Evolutionary conservation across 2,888 invertebrate species (phyloP).

Genomic region (Agrilus cyanescens): DNA sequence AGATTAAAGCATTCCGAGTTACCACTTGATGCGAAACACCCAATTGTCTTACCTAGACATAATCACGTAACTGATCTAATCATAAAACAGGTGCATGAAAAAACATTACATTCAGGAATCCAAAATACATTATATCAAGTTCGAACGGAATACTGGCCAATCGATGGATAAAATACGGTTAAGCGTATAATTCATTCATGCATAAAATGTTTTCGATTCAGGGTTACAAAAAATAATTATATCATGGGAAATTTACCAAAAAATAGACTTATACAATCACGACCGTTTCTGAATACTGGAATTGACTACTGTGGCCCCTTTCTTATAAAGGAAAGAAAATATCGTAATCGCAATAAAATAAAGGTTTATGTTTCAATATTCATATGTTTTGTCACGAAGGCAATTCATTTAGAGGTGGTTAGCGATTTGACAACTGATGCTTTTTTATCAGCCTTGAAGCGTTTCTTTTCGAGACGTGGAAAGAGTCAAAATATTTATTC

Average conservation of each 20-base stretch:
- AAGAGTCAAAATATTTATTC: slow-evolving; percentile 6
- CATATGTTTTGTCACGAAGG: too few species aligned
- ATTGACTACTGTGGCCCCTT: slow-evolving; percentile 17
- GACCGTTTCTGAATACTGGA: slow-evolving; percentile 12
- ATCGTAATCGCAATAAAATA: too few species aligned
- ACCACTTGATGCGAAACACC: slow-evolving; percentile 4
- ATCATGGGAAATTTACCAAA: slow-evolving; percentile 17
- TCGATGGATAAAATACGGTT: slow-evolving; percentile 6
- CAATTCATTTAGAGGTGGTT: too few species aligned
- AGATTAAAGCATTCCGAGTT: slow-evolving; percentile 10
- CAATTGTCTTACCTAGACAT: slow-evolving; percentile 2
- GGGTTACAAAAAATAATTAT: slow-evolving; percentile 6
- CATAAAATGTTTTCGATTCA: slow-evolving; percentile 7
- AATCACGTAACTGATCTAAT: slow-evolving; percentile 10
- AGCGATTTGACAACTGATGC: slow-evolving; percentile 11
- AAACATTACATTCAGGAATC: background rate
- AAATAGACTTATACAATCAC: slow-evolving; percentile 7
- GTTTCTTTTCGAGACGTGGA: slow-evolving; percentile 10
- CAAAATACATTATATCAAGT: too few species aligned
- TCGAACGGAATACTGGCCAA: too few species aligned
- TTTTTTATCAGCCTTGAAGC: slow-evolving; percentile 12
- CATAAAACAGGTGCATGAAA: slow-evolving; percentile 10
- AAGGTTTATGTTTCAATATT: too few species aligned
- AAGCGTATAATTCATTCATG: slow-evolving; percentile 10
- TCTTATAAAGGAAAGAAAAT: too few species aligned